phyloP scores from a whole-genome alignment of 2,113 vertebrate genomes.

The Nothoprocta perdicaria region DNA sequence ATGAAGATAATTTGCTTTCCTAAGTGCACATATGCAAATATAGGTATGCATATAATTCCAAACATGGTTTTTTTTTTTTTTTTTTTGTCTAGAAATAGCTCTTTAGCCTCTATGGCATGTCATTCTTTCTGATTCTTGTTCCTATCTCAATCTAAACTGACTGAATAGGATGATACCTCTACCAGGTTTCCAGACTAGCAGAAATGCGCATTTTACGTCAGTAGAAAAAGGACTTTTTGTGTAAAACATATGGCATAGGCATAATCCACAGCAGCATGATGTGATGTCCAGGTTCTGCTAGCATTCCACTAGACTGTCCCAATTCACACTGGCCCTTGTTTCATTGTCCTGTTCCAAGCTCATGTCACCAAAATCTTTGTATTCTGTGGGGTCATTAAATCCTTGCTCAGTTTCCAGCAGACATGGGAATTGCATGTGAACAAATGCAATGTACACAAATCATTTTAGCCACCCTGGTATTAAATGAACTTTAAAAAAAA shows the following conservation, averaged over 20 bases:
- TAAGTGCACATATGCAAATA: neutral
- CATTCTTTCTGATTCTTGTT: neutral
- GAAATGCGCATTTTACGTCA: neutral
- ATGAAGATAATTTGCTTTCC: neutral
- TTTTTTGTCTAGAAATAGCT: neutral
- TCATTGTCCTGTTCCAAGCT: conserved; percentile 18
- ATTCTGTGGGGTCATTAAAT: conserved; percentile 30
- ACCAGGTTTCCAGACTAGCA: neutral
- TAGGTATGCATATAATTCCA: neutral
- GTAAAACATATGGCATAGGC: conserved; percentile 38
- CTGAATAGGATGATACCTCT: neutral
- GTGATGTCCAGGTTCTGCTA: conserved; percentile 43
- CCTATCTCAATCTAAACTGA: neutral
- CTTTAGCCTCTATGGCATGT: neutral
- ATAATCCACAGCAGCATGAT: conserved; percentile 29
- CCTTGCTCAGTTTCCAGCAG: conserved; percentile 18
- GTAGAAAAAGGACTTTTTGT: neutral
- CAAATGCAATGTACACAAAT: conserved; percentile 22
- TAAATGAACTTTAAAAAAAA: conserved; percentile 56
- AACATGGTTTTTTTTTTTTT: neutral
- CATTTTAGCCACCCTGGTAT: conserved; percentile 56
- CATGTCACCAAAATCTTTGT: conserved; percentile 29
- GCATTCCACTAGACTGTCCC: conserved; percentile 31
- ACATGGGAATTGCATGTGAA: conserved; percentile 31
- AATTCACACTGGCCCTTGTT: conserved; percentile 38